These are phyloP conservation scores for Torymus aiolomorphi DNA, from an alignment of 2,888 invertebrate genomes.

Conservation along the genomic window DNA sequence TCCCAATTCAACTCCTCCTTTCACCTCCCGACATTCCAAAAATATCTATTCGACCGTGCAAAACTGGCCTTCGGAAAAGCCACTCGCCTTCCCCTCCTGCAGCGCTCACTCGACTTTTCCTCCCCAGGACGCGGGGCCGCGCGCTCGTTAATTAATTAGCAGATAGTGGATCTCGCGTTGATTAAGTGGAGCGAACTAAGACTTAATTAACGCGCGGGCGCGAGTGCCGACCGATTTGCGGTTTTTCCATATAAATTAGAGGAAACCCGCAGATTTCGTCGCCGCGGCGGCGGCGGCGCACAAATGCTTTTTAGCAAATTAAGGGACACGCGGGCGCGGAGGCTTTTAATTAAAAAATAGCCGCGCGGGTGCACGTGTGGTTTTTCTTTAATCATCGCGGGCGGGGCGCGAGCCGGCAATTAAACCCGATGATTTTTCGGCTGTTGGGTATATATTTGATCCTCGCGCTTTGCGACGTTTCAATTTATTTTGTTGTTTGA, in stretches of 20 bases:
- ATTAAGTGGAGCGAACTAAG: constrained; percentile 54
- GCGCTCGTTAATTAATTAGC: constrained; percentile 54
- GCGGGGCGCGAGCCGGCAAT: constrained; percentile 29
- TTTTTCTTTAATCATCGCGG: constrained; percentile 41
- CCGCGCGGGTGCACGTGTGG: background rate
- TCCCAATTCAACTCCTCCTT: too few species aligned
- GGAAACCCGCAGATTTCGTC: constrained; percentile 51
- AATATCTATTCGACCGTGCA: too few species aligned
- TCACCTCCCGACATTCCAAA: too few species aligned
- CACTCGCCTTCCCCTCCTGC: too few species aligned
- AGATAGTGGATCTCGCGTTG: constrained; percentile 51
- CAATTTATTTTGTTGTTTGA: too few species aligned
- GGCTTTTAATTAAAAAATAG: constrained; percentile 50
- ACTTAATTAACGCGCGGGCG: constrained; percentile 51
- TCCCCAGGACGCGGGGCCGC: too few species aligned
- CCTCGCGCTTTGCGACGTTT: too few species aligned
- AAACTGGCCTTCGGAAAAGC: too few species aligned
- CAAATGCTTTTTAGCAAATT: constrained; percentile 50
- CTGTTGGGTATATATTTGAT: constrained; percentile 11
- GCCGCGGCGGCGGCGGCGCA: background rate
- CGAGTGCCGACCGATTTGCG: constrained; percentile 49
- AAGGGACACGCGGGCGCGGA: constrained; percentile 23
- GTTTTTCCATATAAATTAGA: constrained; percentile 55
- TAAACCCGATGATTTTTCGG: constrained; percentile 43
- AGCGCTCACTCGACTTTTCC: too few species aligned